Conservation (phyloP, 2,888 invertebrate genomes). For the Caenorhabditis imperialis region DNA sequence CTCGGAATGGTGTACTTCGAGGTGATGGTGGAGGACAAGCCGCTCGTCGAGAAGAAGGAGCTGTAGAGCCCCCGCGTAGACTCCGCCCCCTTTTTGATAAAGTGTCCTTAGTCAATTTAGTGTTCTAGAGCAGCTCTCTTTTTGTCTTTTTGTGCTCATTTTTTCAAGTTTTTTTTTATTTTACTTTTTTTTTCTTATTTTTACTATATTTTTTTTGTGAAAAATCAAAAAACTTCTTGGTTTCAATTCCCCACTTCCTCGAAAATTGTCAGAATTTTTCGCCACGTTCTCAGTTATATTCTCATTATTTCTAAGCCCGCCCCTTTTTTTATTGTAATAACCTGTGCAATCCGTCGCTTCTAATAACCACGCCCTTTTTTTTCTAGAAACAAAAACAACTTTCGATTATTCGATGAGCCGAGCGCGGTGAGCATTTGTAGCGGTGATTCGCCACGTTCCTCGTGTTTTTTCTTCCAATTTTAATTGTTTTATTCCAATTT, state of each 20-base stretch:
- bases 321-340: conserved; percentile 26
- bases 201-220: too few relatives aligned
- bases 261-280: too few relatives aligned
- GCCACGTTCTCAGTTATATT: conserved; percentile 7
- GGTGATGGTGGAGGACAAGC: conserved; percentile 68
- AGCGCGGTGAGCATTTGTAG: conserved; percentile 30
- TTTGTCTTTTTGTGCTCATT: conserved; percentile 6
- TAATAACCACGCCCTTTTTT: conserved; percentile 16
- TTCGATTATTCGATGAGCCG: not conserved
- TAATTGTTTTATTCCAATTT: too few relatives aligned
- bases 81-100: not conserved
- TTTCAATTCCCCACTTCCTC: too few relatives aligned
- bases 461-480: conserved; percentile 8
- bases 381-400: conserved; percentile 13
- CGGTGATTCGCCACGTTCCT: conserved; percentile 30
- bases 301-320: not conserved
- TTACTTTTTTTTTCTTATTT: conserved; percentile 11
- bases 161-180: conserved; percentile 10
- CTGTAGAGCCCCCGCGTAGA: conserved; percentile 40
- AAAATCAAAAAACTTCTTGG: too few relatives aligned
- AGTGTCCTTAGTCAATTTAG: conserved; percentile 3
- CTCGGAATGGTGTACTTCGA: conserved; percentile 78
- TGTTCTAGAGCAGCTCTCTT: conserved; percentile 1
- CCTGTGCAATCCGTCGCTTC: conserved; percentile 21
- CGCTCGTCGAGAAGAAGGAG: conserved; percentile 30